Base-by-base conservation (phyloP, 2,113 vertebrate species). In the Caracal caracal region DNA sequence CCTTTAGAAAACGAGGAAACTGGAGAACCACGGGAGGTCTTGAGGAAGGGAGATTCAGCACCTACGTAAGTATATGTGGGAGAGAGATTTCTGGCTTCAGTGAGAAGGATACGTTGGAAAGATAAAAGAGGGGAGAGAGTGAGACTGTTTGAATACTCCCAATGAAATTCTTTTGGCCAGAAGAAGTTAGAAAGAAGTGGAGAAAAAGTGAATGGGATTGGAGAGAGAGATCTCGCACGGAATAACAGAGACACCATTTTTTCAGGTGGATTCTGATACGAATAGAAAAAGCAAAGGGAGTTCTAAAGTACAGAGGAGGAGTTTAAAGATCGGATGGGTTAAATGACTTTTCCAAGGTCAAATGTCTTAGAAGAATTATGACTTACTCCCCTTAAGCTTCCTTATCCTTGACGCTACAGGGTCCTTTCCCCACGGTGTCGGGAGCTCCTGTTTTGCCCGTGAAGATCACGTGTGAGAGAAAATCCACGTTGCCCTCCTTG, bases 41-140 rank as follows among this genome's bases (percentile, higher is more conserved):
- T 66, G 4, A 92, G 65, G 33, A 92, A 92, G 33, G 22, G n/a
- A 40, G 4, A 68, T 61, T 88, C 63, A 88, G 30, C 43, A 82
- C 26, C 28, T 94, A 40, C 3, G 51, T 49, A n/a, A 80, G 33
- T 37, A 43, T 35, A 86, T 43, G 75, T 71, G 4, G 5, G 43
- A 65, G 33, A 70, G 53, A 78, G 13, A 89, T 82, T 61, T 20
- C 40, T 92, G 61, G 35, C n/a, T 68, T 37, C 30, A 11, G 15
- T 53, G 2, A 20, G 20, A 94, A 95, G 24, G 26, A 88, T 35
- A 81, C 79, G 81, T 22, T 30, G 11, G 28, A 85, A 53, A 93
- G 33, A 22, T 22, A 20, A 71, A 85, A 92, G 81, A 22, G 26
- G 26, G 33, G 13, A 68, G 15, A 76, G 22, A 37, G 13, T 20